Conservation (phyloP, 1,140 invertebrate genomes). For the Anthonomus grandis region DNA sequence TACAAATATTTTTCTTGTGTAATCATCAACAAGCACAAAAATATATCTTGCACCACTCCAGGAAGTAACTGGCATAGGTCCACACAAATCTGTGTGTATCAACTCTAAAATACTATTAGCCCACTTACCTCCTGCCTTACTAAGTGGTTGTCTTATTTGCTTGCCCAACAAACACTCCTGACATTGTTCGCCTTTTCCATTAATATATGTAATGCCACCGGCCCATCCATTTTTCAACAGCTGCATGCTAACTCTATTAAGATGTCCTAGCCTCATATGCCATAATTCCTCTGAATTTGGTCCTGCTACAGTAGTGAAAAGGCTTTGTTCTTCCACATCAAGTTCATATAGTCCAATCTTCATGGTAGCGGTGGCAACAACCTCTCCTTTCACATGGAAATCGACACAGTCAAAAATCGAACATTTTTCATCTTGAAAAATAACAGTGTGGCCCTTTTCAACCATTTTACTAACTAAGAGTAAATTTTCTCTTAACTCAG, state of each 20-base stretch:
- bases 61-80: slow-evolving; percentile 24
- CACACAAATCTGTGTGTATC: slow-evolving; percentile 26
- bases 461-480: slow-evolving; percentile 26
- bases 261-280: slow-evolving; percentile 26
- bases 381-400: slow-evolving; percentile 16
- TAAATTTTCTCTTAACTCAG: slow-evolving; percentile 25
- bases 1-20: slow-evolving; percentile 39
- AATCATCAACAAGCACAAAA: slow-evolving; percentile 47
- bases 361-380: slow-evolving; percentile 16
- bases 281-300: slow-evolving; percentile 18
- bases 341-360: slow-evolving; percentile 20
- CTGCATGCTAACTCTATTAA: slow-evolving; percentile 21
- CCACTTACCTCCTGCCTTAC: slow-evolving; percentile 9
- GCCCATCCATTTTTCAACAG: slow-evolving; percentile 22
- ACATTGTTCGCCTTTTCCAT: slow-evolving; percentile 7
- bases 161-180: slow-evolving; percentile 30
- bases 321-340: too few relatives aligned
- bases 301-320: slow-evolving; percentile 3
- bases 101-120: slow-evolving; percentile 21
- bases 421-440: slow-evolving; percentile 18
- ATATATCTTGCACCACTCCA: slow-evolving; percentile 42
- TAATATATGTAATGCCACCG: slow-evolving; percentile 10
- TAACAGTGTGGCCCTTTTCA: slow-evolving; percentile 14
- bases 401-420: slow-evolving; percentile 15
- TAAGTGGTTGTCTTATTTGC: slow-evolving; percentile 21